Conservation (phyloP, 2,797 vertebrate genomes). For the Hypotaenidia okinawae region DNA sequence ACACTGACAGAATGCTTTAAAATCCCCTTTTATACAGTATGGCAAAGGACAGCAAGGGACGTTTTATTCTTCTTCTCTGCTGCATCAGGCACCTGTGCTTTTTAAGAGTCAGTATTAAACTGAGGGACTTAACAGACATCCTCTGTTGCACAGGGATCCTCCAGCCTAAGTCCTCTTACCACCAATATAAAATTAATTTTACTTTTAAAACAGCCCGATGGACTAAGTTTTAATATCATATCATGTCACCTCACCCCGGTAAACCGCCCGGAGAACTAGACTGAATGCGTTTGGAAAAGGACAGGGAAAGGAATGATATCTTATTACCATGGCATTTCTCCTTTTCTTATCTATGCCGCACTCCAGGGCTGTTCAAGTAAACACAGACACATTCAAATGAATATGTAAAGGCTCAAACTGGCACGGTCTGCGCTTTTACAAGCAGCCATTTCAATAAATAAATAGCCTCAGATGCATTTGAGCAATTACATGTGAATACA, state of each 20-base stretch:
- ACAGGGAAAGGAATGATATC: background rate
- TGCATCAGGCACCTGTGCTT: background rate
- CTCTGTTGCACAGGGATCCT: background rate
- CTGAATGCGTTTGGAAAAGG: background rate
- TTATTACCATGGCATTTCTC: conserved; percentile 18
- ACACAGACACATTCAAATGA: background rate
- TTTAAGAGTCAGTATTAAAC: background rate
- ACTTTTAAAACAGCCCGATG: conserved; percentile 1
- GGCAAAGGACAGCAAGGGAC: background rate
- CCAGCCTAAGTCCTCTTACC: background rate
- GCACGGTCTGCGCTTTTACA: background rate
- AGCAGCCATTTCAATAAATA: background rate
- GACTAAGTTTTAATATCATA: background rate
- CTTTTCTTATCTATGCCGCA: background rate
- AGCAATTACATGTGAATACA: background rate
- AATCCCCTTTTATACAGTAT: background rate
- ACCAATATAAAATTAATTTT: background rate
- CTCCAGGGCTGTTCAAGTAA: background rate
- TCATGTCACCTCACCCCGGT: background rate
- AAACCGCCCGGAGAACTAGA: background rate
- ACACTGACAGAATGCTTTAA: background rate
- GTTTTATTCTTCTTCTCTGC: background rate
- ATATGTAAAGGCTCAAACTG: background rate
- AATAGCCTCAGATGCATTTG: background rate
- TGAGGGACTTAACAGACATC: background rate